Evolutionary conservation across 2,888 invertebrate species (phyloP).

Genomic region (Azorinus chamasolen): DNA sequence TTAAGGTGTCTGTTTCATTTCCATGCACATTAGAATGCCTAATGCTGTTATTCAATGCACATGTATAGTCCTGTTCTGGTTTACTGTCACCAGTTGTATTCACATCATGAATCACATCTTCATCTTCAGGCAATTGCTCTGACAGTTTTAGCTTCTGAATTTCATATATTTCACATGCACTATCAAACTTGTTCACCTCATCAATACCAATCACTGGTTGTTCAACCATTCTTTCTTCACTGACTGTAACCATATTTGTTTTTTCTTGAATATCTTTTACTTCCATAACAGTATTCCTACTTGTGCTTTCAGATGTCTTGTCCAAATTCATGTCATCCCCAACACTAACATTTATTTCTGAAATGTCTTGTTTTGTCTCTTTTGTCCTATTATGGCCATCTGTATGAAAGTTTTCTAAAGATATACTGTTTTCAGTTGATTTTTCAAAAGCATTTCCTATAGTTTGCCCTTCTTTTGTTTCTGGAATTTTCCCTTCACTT

Average conservation of each 20-base stretch:
- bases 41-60: no score
- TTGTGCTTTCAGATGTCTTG: background rate
- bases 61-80: no score
- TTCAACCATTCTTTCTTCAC: no score
- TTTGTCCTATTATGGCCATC: background rate
- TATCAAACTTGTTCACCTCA: no score
- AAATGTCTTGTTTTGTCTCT: background rate
- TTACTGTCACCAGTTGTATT: no score
- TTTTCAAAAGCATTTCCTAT: background rate
- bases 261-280: background rate
- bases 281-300: background rate
- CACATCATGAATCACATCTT: no score
- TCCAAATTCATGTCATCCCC: background rate
- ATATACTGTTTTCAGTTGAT: background rate
- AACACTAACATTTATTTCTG: background rate
- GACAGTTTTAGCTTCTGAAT: no score
- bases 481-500: background rate
- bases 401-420: constrained; percentile 3
- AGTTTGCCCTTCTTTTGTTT: background rate
- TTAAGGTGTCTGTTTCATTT: constrained; percentile 1
- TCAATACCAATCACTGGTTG: no score
- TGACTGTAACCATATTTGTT: background rate
- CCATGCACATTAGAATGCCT: background rate
- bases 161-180: no score
- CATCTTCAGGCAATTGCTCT: no score